phyloP scores from a whole-genome alignment of 2,797 vertebrate genomes.

The Neosilurus hyrtlii region DNA sequence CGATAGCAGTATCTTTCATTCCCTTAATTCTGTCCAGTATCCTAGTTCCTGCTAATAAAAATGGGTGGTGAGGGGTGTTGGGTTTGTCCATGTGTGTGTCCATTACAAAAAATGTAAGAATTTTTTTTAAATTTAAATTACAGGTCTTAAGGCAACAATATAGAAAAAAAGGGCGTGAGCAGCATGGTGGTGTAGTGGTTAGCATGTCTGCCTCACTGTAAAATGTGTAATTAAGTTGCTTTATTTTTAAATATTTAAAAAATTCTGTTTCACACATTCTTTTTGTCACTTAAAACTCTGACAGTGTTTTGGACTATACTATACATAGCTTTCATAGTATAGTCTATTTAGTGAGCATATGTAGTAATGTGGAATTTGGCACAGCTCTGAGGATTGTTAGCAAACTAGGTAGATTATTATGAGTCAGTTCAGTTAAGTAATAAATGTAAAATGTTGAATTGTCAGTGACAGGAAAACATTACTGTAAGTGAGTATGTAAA shows the following conservation, averaged over 20 bases:
- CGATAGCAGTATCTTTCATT: too few species aligned
- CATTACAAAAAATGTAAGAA: too few species aligned
- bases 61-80: too few species aligned
- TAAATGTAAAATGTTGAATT: not conserved
- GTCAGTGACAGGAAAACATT: not conserved
- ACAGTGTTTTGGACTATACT: not conserved
- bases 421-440: not conserved
- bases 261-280: not conserved
- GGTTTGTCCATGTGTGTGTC: too few species aligned
- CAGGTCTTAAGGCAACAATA: too few species aligned
- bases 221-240: not conserved
- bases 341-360: not conserved
- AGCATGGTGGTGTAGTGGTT: too few species aligned
- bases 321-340: not conserved
- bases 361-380: not conserved
- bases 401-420: not conserved
- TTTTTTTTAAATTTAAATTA: too few species aligned
- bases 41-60: too few species aligned
- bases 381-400: not conserved
- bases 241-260: not conserved
- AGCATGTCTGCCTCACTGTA: too few species aligned
- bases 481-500: not conserved
- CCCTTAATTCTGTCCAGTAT: too few species aligned
- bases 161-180: too few species aligned
- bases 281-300: not conserved